Base-by-base conservation (phyloP, 2,888 invertebrate genomes). In the Siphlonurus alternatus region DNA sequence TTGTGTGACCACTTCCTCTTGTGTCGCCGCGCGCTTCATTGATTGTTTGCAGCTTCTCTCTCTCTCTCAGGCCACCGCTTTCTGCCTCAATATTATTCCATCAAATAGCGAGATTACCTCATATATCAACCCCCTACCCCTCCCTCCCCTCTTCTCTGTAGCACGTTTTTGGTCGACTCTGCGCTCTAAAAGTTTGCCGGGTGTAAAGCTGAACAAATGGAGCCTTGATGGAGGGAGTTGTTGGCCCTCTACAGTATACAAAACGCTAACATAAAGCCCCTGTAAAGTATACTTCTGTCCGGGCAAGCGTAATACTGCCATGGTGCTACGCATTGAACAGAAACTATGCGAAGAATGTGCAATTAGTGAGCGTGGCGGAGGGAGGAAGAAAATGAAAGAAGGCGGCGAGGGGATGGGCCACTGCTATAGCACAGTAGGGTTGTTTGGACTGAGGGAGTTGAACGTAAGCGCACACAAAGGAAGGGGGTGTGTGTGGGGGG, bases 311-410 rank as follows among this genome's bases (percentile, higher is more conserved):
- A 10, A 61, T 66, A 64, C 65, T 66, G 65, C 66, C 64, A 62
- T 54, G 83, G 83, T 84, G 83, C 66, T 65, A 66, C 68, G 67
- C 67, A 68, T 64, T 66, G 66, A 67, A 66, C 82, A 85, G 86
- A 88, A 90, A 90, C 89, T 90, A 90, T 90, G 89, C 88, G 87
- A 90, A 89, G 90, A 91, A 90, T 91, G 89, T 88, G 89, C 89
- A 90, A 91, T 92, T 90, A 90, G 89, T 89, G 89, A 87, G 83
- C 85, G 84, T 82, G 80, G 81, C 81, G 79, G 79, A 71, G 71
- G 70, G 79, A 79, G 78, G 76, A 78, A 76, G 76, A 77, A 70
- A 71, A 71, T 71, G 71, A 69, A 53, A 51, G 60, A 66, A 63
- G 68, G 70, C 72, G 69, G 71, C 69, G 61, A 59, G 61, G 67